Base-by-base conservation (phyloP, 2,888 invertebrate genomes). In the Sesamia inferens region DNA sequence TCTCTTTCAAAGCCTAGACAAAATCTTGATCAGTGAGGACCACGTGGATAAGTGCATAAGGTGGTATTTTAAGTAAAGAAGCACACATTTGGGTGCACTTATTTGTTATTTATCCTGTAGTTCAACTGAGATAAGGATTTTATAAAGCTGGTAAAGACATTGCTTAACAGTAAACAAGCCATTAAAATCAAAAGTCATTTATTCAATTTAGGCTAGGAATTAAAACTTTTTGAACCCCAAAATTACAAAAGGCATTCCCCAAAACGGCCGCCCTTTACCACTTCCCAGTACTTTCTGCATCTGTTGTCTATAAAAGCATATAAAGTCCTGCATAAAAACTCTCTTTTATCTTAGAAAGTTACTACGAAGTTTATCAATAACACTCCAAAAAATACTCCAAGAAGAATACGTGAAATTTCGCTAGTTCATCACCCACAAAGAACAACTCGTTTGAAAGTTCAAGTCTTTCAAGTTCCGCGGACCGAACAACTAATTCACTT, bases 401-500 rank as follows among this genome's bases (percentile, higher is more conserved):
- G 39, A 65, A 61, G 22, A 61, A 55, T 62, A 65, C 39, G 42
- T 58, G 67, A 66, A 79, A 79, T 57, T 57, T 66, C 16, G 66
- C 75, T 63, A 78, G 79, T 69, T 66, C 70, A 78, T 69, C 75
- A 79, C 62, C 70, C 75, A 44, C 68, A 69, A 64, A 69, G 65
- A 55, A 67, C 72, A 76, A 77, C 79, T 82, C 81, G 79, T 85
- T 82, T 68, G 66, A 78, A 78, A 78, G 68, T 77, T 80, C 39
- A 72, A 71, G 59, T 73, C 51, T 74, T 71, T 72, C 69, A 63
- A 76, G 47, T 80, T 76, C 58, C 62, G 67, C 62, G 68, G 61
- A 70, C 62, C 76, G 62, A 65, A 68, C 42, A 81, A 81, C 84
- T 80, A 84, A 88, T 83, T 81, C 79, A 84, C 78, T 86, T 85